A percentile compares a stretch with the other conserved stretches of the same genome.
phyloP scores from a whole-genome alignment of 2,113 vertebrate genomes.

The Cyprichromis sp. region DNA sequence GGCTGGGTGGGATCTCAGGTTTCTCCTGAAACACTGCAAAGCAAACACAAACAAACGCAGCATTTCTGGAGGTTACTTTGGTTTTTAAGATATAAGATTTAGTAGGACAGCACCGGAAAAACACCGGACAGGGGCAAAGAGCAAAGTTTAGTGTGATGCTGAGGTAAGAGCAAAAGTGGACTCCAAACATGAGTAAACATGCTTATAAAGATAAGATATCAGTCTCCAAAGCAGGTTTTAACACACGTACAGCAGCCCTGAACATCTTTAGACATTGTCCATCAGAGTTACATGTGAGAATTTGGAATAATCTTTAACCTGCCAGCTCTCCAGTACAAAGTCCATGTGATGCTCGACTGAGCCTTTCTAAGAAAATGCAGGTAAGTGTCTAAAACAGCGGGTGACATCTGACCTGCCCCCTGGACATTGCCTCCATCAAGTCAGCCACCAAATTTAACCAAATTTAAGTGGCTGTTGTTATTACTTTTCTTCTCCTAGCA shows the following conservation, averaged over 20 bases:
- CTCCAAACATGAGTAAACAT: background rate
- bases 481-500: background rate
- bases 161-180: background rate
- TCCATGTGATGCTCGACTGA: background rate
- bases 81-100: background rate
- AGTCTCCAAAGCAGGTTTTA: background rate
- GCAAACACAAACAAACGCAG: background rate
- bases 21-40: constrained; percentile 85
- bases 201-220: background rate
- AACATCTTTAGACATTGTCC: background rate
- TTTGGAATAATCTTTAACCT: background rate
- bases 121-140: background rate
- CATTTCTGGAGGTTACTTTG: background rate
- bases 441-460: background rate
- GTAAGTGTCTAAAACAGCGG: background rate
- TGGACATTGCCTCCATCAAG: background rate
- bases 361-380: background rate
- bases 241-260: background rate
- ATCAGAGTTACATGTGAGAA: background rate
- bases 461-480: background rate
- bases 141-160: background rate
- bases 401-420: background rate
- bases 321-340: background rate
- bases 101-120: background rate
- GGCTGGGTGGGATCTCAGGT: constrained; percentile 80